Evolutionary conservation across 2,888 invertebrate genomes (phyloP).

Genomic region (Yponomeuta cagnagella): DNA sequence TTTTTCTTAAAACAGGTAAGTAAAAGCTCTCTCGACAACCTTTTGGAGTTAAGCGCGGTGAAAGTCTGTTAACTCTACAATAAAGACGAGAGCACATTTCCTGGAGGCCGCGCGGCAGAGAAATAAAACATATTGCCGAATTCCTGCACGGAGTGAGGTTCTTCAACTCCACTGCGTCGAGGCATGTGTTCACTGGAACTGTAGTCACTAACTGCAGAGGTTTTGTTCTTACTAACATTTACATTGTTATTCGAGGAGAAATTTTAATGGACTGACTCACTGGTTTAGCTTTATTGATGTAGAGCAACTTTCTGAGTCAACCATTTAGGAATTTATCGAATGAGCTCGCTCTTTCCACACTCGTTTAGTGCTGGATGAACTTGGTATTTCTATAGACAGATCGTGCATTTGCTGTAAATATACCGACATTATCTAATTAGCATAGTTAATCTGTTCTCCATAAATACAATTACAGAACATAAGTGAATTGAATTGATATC

Average conservation of each 20-base stretch:
- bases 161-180: constrained; percentile 36
- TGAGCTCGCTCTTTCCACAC: no score
- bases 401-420: neutral
- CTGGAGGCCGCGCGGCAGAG: constrained; percentile 18
- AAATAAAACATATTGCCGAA: constrained; percentile 34
- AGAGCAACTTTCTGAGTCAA: neutral
- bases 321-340: neutral
- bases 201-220: neutral
- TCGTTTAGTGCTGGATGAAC: no score
- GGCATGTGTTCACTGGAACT: neutral
- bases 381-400: neutral
- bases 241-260: neutral
- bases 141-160: constrained; percentile 52
- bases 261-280: neutral
- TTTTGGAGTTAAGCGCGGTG: no score
- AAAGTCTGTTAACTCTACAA: no score
- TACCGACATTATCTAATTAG: neutral
- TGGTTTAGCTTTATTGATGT: neutral
- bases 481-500: constrained; percentile 1
- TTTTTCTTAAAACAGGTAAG: no score
- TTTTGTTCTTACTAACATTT: neutral
- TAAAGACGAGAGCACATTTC: neutral
- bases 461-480: constrained; percentile 1
- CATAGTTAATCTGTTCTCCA: constrained; percentile 3
- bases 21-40: no score